Evolutionary conservation across 92 coral and sea anemone genomes (phyloP), one percentile per base, ranked within the genome.

Genomic region (Palythoa grandis): DNA sequence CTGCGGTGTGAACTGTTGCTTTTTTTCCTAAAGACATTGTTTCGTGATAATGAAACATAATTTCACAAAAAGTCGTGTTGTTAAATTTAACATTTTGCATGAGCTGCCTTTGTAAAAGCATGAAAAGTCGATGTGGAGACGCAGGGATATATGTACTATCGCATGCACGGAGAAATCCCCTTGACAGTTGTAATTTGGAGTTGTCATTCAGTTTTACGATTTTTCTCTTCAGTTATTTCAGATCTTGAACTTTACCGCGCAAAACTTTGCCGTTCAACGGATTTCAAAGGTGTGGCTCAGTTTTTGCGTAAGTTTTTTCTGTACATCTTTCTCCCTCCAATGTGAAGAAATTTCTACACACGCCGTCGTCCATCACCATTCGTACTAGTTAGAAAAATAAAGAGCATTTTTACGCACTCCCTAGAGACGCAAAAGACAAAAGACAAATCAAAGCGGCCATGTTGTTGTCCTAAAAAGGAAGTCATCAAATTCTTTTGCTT

Each of bases 181-280:
- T 66, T 43, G 10, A 9, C 52, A 80, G 40, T 23, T 40, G 58
- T 69, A 52, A 24, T 65, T 67, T 66, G 74, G 72, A 52, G 29
- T 80, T 80, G 6, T 43, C 63, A 80, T 80, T 80, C 63, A 80
- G 73, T 66, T 69, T 80, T 80, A 7, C 53, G 82, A 50, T 80
- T 80, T 78, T 65, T 80, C 85, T 80, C 70, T 65, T 58, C 85
- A 80, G 85, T 80, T 66, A 80, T 80, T 43, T 67, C 85, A 80
- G 85, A 80, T 66, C 85, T 80, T 48, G 85, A 80, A 38, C 72
- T 80, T 80, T 80, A 80, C 85, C 85, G 85, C 20, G 85, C 57
- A 80, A 80, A 80, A 65, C 85, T 80, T 48, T 80, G 37, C 85
- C 85, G 70, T 29, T 80, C 85, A 63, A 25, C 74, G 85, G 74